Percentiles rank a stretch among this genome's conserved stretches.
phyloP scores from a whole-genome alignment of 1,140 invertebrate species.

The Harlomillsia oculata region DNA sequence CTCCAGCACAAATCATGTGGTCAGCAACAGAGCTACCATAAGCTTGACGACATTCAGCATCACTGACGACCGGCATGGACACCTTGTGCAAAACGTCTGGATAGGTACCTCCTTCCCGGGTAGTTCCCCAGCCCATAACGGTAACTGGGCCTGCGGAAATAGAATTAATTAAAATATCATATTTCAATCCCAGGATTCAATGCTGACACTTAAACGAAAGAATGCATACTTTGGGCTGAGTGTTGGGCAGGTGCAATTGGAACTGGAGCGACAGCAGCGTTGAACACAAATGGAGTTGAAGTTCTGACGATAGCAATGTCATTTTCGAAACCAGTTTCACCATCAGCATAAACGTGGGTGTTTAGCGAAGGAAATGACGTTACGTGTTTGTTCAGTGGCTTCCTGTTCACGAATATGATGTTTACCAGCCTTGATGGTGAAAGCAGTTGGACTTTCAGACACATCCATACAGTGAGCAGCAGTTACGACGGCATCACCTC shows the following conservation, averaged over 20 bases:
- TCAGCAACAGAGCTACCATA: not conserved
- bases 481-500: constrained; percentile 38
- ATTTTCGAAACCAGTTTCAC: not conserved
- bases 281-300: constrained; percentile 1
- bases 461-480: constrained; percentile 42
- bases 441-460: not conserved
- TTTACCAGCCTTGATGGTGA: constrained; percentile 31
- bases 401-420: constrained; percentile 3
- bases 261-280: not conserved
- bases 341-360: not conserved
- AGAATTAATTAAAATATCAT: too few species aligned
- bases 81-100: constrained; percentile 2
- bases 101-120: constrained; percentile 1
- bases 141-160: not conserved
- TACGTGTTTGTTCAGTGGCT: not conserved
- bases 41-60: constrained; percentile 1
- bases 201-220: too few species aligned
- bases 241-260: not conserved
- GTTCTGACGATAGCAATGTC: not conserved
- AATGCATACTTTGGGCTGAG: too few species aligned
- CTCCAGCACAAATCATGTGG: constrained; percentile 19
- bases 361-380: not conserved
- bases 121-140: constrained; percentile 5
- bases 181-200: too few species aligned
- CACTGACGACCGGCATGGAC: not conserved